Conservation (phyloP, 2,888 invertebrate species). For the Lomographa bimaculata region DNA sequence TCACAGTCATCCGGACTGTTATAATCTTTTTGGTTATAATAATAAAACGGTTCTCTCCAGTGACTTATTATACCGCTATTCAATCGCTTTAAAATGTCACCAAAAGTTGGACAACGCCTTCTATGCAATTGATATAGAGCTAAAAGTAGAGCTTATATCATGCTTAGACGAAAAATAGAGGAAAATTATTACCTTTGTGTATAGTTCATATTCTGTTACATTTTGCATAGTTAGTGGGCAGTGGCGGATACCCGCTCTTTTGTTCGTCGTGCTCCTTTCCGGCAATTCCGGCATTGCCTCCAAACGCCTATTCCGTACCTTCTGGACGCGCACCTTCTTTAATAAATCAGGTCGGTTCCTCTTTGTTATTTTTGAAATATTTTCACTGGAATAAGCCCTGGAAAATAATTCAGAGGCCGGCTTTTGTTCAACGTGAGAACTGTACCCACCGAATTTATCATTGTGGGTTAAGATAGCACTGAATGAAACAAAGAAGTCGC, state of each 20-base stretch:
- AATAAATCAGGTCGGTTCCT: constrained; percentile 40
- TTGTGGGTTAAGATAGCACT: constrained; percentile 11
- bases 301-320: constrained; percentile 43
- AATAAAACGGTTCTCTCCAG: no score
- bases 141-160: no score
- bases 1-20: no score
- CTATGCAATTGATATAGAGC: no score
- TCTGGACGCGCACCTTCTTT: constrained; percentile 43
- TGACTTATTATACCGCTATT: no score
- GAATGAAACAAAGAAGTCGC: constrained; percentile 12
- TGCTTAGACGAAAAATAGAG: no score
- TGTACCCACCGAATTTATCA: constrained; percentile 20
- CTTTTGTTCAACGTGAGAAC: constrained; percentile 28
- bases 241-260: constrained; percentile 41
- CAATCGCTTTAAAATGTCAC: no score
- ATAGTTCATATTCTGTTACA: not conserved
- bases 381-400: constrained; percentile 28
- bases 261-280: constrained; percentile 46
- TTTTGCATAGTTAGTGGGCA: constrained; percentile 29
- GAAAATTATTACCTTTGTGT: no score
- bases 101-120: no score
- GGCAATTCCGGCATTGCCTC: constrained; percentile 39
- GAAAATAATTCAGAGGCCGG: constrained; percentile 30
- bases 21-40: no score
- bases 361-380: constrained; percentile 33